Conservation (phyloP, 2,888 invertebrate species). For the Mimas tiliae region DNA sequence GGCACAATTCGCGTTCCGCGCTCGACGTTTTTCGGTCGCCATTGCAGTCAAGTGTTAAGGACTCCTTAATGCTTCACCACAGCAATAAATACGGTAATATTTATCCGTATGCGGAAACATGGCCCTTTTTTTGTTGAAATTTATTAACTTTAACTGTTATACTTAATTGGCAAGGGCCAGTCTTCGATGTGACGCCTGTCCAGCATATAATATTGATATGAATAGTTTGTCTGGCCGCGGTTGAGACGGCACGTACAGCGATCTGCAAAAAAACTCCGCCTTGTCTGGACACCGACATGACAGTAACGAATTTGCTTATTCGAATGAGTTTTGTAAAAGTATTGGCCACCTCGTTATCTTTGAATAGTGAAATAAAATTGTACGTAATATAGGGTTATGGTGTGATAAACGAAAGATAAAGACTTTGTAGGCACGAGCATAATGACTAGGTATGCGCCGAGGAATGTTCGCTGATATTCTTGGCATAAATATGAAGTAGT, state of each 20-base stretch:
- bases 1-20: conserved; percentile 77
- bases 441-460: background rate
- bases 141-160: conserved; percentile 57
- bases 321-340: conserved; percentile 11
- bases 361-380: conserved; percentile 12
- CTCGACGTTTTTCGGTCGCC: conserved; percentile 64
- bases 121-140: conserved; percentile 49
- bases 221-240: conserved; percentile 6
- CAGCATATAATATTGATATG: conserved; percentile 20
- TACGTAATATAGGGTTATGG: conserved; percentile 9
- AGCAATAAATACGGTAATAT: conserved; percentile 54
- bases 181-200: conserved; percentile 23
- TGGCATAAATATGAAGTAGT: background rate
- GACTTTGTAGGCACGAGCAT: conserved; percentile 3
- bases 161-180: conserved; percentile 47
- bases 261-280: conserved; percentile 19
- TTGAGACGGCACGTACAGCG: conserved; percentile 4
- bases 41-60: conserved; percentile 56
- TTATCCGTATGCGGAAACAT: conserved; percentile 45
- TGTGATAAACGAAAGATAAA: conserved; percentile 19
- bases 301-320: conserved; percentile 5
- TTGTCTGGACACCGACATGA: conserved; percentile 17
- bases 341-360: conserved; percentile 13
- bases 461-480: conserved; percentile 1
- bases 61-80: conserved; percentile 48